Evolutionary conservation across 1,140 invertebrate species (phyloP).

Genomic region (Bombus confusus): DNA sequence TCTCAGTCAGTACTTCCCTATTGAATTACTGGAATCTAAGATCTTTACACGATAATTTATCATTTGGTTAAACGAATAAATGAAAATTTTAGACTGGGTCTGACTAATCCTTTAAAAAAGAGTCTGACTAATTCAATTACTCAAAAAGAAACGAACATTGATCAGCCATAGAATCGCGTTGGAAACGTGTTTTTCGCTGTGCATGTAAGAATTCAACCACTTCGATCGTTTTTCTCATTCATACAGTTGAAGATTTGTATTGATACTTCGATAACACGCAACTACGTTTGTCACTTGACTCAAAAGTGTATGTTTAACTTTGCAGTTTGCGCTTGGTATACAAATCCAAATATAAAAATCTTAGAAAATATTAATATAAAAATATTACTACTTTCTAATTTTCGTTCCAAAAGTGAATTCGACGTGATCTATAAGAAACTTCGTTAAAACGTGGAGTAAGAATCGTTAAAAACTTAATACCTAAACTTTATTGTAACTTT

Average conservation of each 20-base stretch:
- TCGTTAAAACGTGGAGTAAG: too few relatives aligned
- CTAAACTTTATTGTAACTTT: too few relatives aligned
- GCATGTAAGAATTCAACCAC: constrained; percentile 4
- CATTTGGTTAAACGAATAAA: not conserved
- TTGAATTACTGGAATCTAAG: not conserved
- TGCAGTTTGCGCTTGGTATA: constrained; percentile 10
- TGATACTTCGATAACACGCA: not conserved
- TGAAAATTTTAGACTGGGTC: not conserved
- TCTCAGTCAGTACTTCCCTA: not conserved
- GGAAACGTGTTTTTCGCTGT: not conserved
- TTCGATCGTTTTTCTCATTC: not conserved
- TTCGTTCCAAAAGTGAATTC: not conserved
- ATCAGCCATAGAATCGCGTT: too few relatives aligned
- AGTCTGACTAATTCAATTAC: not conserved
- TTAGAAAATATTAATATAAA: not conserved
- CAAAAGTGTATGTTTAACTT: not conserved
- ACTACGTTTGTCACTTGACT: not conserved
- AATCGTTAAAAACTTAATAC: too few relatives aligned
- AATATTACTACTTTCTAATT: not conserved
- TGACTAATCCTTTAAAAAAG: not conserved
- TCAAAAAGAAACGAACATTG: not conserved
- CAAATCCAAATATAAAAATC: not conserved
- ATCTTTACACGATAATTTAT: not conserved
- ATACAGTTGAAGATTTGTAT: not conserved
- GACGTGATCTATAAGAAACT: too few relatives aligned